phyloP scores from a whole-genome alignment of 2,888 invertebrate genomes.

The Sesia apiformis region DNA sequence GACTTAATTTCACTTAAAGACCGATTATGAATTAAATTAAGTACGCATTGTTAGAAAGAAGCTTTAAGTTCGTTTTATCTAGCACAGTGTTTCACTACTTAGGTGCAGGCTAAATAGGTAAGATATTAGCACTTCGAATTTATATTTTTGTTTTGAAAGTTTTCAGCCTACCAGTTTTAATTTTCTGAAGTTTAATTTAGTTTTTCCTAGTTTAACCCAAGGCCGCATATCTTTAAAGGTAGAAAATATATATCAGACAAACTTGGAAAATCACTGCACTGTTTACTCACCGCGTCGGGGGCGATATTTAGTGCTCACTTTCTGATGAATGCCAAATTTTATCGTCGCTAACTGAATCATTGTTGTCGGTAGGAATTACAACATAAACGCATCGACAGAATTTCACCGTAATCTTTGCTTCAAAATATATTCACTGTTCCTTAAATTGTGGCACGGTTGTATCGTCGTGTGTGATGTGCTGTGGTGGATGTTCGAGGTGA shows the following conservation, averaged over 20 bases:
- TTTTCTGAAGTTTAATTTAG: too few relatives aligned
- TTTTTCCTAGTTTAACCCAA: background rate
- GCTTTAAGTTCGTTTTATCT: too few relatives aligned
- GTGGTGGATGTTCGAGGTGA: constrained; percentile 23
- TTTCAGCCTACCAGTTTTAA: too few relatives aligned
- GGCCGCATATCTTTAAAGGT: background rate
- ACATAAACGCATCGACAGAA: constrained; percentile 8
- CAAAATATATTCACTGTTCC: constrained; percentile 36
- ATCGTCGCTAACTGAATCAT: constrained; percentile 79
- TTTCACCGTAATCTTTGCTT: constrained; percentile 28
- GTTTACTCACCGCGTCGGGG: constrained; percentile 67
- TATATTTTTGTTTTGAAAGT: too few relatives aligned
- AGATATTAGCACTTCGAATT: too few relatives aligned
- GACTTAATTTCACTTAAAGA: too few relatives aligned
- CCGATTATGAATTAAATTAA: too few relatives aligned
- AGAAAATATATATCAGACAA: constrained; percentile 12
- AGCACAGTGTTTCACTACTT: too few relatives aligned
- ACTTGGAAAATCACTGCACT: constrained; percentile 54
- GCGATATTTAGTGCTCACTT: constrained; percentile 67
- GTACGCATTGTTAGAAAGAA: too few relatives aligned
- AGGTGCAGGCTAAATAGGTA: too few relatives aligned
- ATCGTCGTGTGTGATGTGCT: constrained; percentile 25
- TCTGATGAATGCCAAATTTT: constrained; percentile 77
- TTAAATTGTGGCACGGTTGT: constrained; percentile 7
- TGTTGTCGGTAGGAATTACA: constrained; percentile 28